Conservation (phyloP, 2,888 invertebrate genomes). For the Agrochola lota region DNA sequence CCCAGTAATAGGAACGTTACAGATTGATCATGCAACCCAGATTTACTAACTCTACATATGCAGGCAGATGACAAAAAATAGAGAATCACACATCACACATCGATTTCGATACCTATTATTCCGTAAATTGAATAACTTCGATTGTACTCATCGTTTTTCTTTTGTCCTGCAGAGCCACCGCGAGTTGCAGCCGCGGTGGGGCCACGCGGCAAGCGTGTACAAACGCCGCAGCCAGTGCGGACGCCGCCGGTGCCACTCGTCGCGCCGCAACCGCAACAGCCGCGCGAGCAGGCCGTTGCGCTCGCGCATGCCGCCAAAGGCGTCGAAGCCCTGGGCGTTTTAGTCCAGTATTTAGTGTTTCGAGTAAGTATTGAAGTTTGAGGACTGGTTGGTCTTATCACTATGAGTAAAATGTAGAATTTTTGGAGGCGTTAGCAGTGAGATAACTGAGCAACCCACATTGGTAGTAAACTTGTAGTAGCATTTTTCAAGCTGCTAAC, state of each 20-base stretch:
- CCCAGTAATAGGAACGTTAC: not conserved
- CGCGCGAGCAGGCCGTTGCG: conserved; percentile 81
- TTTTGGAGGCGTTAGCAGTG: not conserved
- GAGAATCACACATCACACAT: not conserved
- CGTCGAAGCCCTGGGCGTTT: conserved; percentile 95
- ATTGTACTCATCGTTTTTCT: conserved; percentile 26
- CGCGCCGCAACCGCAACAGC: conserved; percentile 66
- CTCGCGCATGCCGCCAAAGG: conserved; percentile 91
- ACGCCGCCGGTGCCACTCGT: conserved; percentile 75
- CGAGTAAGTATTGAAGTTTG: conserved; percentile 89
- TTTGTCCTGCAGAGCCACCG: conserved; percentile 80
- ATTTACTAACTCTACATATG: not conserved
- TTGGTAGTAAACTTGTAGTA: not conserved
- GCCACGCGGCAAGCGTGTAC: conserved; percentile 86
- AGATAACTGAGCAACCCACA: not conserved
- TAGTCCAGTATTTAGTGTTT: conserved; percentile 96
- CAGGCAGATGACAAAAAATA: not conserved
- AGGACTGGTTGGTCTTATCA: not conserved
- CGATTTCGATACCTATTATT: not conserved
- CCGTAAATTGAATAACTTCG: not conserved
- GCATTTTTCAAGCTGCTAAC: not conserved
- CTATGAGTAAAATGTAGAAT: not conserved
- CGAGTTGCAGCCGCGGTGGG: conserved; percentile 85
- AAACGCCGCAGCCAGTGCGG: conserved; percentile 83
- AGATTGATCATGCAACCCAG: too few relatives aligned